phyloP scores from a whole-genome alignment of 2,797 vertebrate genomes.

The Hydrolagus colliei region DNA sequence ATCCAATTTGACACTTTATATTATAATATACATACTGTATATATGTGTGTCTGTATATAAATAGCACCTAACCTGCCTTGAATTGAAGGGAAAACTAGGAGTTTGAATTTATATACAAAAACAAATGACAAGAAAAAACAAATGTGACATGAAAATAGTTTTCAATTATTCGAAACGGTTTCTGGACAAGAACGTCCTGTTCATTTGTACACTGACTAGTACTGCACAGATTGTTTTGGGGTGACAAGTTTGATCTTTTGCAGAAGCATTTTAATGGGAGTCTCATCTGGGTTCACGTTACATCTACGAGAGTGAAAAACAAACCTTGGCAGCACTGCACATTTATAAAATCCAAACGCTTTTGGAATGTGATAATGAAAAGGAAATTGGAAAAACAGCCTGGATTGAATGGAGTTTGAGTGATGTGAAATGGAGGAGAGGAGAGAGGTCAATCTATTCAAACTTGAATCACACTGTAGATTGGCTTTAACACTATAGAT shows the following conservation, averaged over 20 bases:
- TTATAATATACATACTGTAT: too few species aligned
- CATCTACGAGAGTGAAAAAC: neutral
- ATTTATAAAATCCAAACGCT: neutral
- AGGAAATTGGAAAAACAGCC: neutral
- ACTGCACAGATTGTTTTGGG: neutral
- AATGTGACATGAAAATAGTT: neutral
- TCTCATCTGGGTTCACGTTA: neutral
- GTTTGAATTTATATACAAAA: neutral
- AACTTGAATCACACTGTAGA: too few species aligned
- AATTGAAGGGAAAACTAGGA: neutral
- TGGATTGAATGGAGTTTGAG: neutral
- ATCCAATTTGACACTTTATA: too few species aligned
- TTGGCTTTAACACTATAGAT: too few species aligned
- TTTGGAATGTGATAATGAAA: neutral
- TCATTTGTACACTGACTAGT: neutral
- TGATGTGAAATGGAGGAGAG: neutral
- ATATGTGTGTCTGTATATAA: too few species aligned
- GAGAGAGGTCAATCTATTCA: neutral
- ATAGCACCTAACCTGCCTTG: neutral
- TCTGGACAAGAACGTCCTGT: neutral
- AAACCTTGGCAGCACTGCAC: neutral
- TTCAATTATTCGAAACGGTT: neutral
- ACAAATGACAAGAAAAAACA: neutral
- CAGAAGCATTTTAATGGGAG: neutral
- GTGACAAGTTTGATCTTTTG: neutral